Evolutionary conservation across 1,140 invertebrate species (phyloP), one percentile per base, ranked within the genome.

Genomic region (Zophobas morio): DNA sequence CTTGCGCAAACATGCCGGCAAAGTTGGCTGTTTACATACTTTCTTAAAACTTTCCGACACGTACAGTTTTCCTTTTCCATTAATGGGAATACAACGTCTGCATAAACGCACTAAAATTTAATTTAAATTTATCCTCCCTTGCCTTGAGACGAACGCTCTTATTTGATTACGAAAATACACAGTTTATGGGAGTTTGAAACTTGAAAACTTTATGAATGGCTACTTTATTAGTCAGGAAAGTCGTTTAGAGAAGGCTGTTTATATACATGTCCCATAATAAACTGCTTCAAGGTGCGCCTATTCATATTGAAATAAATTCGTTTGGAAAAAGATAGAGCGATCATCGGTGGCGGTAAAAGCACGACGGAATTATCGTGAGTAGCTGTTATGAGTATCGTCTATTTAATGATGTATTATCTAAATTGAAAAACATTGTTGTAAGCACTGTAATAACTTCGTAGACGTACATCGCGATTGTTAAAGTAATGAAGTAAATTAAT

Each of bases 121-220:
- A 60, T 60, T 60, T 60, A 60, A 60, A 60, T 60, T 39, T 60
- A 60, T 37, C 56, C 35, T 36, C 56, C 56, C 56, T 36, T 60
- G 35, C 35, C 36, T 8, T 39, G 34, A 36, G 56, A 60, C 37
- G 56, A 60, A 60, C 35, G 56, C 56, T 60, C 56, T 60, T 60
- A 60, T 60, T 60, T 60, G 56, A 60, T 60, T 60, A 60, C 56
- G 56, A 60, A 60, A 60, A 60, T 60, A 60, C 56, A 60, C 56
- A 60, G 56, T 60, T 60, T 60, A 60, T 60, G 56, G 35, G 56
- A 60, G 56, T 60, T 60, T 60, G 56, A 60, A 60, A 60, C 56
- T 60, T 60, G 34, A 60, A 60, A 60, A 60, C 56, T 60, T 60
- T 60, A 60, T 60, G 56, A 60, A 60, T 60, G 56, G 56, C 56